Evolutionary conservation across 1,140 invertebrate genomes (phyloP), one percentile per base, ranked within the genome.

Genomic region (Kradibia gibbosae): DNA sequence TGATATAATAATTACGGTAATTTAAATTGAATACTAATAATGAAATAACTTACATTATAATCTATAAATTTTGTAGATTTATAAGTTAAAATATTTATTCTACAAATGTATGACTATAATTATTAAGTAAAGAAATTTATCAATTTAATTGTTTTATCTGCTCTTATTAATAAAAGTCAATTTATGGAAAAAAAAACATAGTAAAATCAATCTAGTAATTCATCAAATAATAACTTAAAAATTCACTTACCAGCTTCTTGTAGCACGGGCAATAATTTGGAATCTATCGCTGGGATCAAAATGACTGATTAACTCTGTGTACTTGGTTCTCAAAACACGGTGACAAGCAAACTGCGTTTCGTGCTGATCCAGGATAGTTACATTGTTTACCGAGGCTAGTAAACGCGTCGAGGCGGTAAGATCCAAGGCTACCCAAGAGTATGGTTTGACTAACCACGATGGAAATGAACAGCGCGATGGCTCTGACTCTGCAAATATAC

Each of bases 401-500:
- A 90, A 84, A 0, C 89, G 86, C 1, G 85, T 87, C 50, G 85
- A 85, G 22, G 85, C 83, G 28, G 86, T 85, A 36, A 83, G 86
- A 72, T 90, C 89, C 75, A 90, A 82, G 22, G 88, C 88, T 22
- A 90, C 83, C 89, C 89, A 90, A 11, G 86, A 86, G 39, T 86
- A 85, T 15, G 85, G 85, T 34, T 85, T 81, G 11, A 87, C 84
- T 10, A 90, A 77, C 89, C 89, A 90, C 1, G 60, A 78, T 1
- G 89, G 89, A 77, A 84, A 90, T 4, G 71, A 55, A 78, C 89
- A 90, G 15, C 62, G 82, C 28, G 83, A 78, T 48, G 84, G 60
- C 53, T 85, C 83, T 42, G 85, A 84, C 84, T 86, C 88, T 90
- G 86, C 10, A 86, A 87, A 70, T 71, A 48, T 48, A 71, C 4